Evolutionary conservation across 2,797 vertebrate species (phyloP).

Genomic region (Hoplostethus mediterraneus): DNA sequence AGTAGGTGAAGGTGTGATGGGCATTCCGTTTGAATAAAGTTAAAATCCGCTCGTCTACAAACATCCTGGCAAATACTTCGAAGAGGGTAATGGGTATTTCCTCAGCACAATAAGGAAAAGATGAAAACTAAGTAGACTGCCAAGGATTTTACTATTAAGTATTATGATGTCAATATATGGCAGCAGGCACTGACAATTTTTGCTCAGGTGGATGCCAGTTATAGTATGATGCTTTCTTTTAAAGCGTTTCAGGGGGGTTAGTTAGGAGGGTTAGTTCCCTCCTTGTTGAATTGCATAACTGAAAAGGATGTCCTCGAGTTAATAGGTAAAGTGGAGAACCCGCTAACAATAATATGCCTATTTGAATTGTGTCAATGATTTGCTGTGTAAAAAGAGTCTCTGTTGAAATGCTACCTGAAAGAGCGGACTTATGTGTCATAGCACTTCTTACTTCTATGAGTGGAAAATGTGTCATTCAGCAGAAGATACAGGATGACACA

Average conservation of each 20-base stretch:
- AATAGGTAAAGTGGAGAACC: constrained; percentile 77
- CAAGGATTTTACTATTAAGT: not conserved
- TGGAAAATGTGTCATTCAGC: constrained; percentile 46
- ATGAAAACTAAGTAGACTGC: constrained; percentile 1
- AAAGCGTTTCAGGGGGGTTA: constrained; percentile 46
- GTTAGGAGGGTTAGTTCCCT: constrained; percentile 15
- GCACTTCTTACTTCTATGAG: constrained; percentile 3
- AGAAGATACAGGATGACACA: constrained; percentile 37
- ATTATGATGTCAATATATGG: not conserved
- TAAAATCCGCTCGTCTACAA: constrained; percentile 90
- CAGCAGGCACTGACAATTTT: constrained; percentile 14
- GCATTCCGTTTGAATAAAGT: constrained; percentile 91
- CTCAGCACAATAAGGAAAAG: not conserved
- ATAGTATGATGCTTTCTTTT: constrained; percentile 52
- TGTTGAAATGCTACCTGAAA: constrained; percentile 65
- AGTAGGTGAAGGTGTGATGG: constrained; percentile 96
- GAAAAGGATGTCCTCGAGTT: constrained; percentile 76
- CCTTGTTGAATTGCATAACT: constrained; percentile 63
- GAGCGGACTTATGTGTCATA: constrained; percentile 35
- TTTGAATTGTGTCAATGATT: constrained; percentile 82
- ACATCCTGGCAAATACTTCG: constrained; percentile 74
- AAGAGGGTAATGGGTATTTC: not conserved
- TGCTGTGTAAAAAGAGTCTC: constrained; percentile 32
- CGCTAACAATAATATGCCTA: constrained; percentile 62
- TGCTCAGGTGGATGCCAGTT: not conserved